Conservation (phyloP, 1,140 invertebrate genomes). For the Drosophila azteca region DNA sequence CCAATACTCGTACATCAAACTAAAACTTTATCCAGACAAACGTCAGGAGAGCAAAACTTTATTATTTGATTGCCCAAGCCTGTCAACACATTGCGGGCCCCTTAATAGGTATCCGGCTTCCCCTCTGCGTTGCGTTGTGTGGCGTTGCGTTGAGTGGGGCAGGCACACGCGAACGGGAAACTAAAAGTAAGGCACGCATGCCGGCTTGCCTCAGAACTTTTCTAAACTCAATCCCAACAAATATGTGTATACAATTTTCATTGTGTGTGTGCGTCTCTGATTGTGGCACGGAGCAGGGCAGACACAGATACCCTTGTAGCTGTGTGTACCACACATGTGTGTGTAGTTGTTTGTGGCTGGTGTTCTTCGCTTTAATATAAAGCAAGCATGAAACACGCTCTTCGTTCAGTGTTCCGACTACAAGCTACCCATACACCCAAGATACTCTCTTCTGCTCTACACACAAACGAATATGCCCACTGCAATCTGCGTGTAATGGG, state of each 20-base stretch:
- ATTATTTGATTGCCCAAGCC: slow-evolving; percentile 63
- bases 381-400: too few species aligned
- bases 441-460: too few species aligned
- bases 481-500: too few species aligned
- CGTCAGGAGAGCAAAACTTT: slow-evolving; percentile 50
- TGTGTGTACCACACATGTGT: slow-evolving; percentile 1
- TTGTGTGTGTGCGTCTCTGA: slow-evolving; percentile 25
- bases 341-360: slow-evolving; percentile 1
- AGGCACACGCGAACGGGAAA: background rate
- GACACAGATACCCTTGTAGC: slow-evolving; percentile 21
- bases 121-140: slow-evolving; percentile 1
- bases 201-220: background rate
- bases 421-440: too few species aligned
- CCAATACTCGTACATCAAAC: slow-evolving; percentile 30
- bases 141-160: background rate
- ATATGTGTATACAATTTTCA: slow-evolving; percentile 30
- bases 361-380: too few species aligned
- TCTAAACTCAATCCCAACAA: slow-evolving; percentile 26
- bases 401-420: too few species aligned
- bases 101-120: slow-evolving; percentile 32
- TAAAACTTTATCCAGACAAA: slow-evolving; percentile 40
- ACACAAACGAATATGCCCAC: too few species aligned
- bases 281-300: slow-evolving; percentile 25
- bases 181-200: slow-evolving; percentile 4
- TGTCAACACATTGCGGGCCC: slow-evolving; percentile 47